Conservation (phyloP, 2,888 invertebrate genomes). For the Arrhopalites spinosus region DNA sequence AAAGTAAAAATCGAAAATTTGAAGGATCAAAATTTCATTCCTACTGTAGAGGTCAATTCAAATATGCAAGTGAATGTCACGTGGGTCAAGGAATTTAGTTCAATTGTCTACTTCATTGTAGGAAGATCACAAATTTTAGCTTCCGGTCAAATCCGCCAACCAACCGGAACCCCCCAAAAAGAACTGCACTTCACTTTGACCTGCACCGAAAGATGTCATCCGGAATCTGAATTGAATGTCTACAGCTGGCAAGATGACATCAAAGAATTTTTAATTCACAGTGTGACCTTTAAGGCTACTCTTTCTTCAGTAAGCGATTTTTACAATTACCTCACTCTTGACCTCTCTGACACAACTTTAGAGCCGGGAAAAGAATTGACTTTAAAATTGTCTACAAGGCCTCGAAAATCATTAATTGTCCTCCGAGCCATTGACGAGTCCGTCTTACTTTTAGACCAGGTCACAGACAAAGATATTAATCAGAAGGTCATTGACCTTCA, state of each 20-base stretch:
- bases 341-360: conserved; percentile 67
- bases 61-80: conserved; percentile 64
- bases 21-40: conserved; percentile 61
- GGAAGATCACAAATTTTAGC: conserved; percentile 82
- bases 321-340: conserved; percentile 72
- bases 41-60: neutral
- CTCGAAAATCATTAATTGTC: conserved; percentile 80
- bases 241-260: conserved; percentile 70
- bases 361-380: conserved; percentile 79
- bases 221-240: conserved; percentile 77
- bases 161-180: neutral
- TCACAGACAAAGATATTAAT: conserved; percentile 40
- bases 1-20: conserved; percentile 57
- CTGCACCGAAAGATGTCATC: conserved; percentile 75
- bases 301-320: conserved; percentile 69
- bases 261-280: conserved; percentile 80
- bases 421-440: conserved; percentile 86
- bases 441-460: conserved; percentile 67
- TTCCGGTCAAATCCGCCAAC: conserved; percentile 68
- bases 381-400: conserved; percentile 76
- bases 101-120: conserved; percentile 75
- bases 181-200: conserved; percentile 28
- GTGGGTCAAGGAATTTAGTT: conserved; percentile 66
- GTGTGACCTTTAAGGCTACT: conserved; percentile 72
- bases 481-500: conserved; percentile 21